Conservation (phyloP, 2,888 invertebrate species). For the Saturnia japonica region DNA sequence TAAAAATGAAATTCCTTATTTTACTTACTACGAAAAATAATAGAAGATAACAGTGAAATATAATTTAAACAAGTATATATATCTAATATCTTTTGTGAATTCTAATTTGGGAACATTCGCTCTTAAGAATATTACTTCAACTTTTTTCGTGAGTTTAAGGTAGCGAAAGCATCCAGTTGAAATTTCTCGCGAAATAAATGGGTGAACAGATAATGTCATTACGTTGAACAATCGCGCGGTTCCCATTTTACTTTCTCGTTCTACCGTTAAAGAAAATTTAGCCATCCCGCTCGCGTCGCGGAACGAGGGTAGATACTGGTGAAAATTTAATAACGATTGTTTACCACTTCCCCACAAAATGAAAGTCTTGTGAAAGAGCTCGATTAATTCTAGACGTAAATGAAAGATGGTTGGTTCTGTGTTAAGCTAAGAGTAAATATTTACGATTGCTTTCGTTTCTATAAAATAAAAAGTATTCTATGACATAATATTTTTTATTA, state of each 20-base stretch:
- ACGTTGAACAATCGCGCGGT: conserved; percentile 60
- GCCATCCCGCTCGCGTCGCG: conserved; percentile 58
- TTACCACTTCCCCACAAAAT: conserved; percentile 72
- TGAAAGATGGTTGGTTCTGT: conserved; percentile 39
- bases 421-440: conserved; percentile 31
- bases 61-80: background rate
- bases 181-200: conserved; percentile 59
- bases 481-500: background rate
- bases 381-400: conserved; percentile 57
- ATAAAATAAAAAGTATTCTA: background rate
- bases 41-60: background rate
- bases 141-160: conserved; percentile 48
- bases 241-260: conserved; percentile 55
- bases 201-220: conserved; percentile 66
- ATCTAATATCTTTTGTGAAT: background rate
- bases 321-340: conserved; percentile 81
- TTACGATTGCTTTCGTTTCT: conserved; percentile 2
- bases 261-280: conserved; percentile 52
- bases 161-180: conserved; percentile 56
- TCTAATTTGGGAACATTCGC: conserved; percentile 14
- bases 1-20: background rate
- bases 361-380: conserved; percentile 63
- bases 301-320: conserved; percentile 67
- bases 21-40: background rate
- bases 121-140: conserved; percentile 50